Base-by-base conservation (phyloP, 2,113 vertebrate species). In the Pampusana beccarii region DNA sequence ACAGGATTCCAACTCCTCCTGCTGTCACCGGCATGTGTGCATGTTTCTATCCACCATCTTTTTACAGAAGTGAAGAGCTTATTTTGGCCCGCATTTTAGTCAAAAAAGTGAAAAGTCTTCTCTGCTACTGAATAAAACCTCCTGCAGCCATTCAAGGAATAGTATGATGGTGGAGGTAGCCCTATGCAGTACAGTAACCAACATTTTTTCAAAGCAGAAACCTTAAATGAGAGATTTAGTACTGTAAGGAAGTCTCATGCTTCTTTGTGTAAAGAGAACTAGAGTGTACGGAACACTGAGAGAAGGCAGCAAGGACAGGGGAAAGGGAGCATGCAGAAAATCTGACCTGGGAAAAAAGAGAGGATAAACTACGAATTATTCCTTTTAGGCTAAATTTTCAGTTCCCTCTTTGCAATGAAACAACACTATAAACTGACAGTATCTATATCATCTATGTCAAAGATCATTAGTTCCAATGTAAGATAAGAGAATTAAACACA, bases 371-470 rank as follows among this genome's bases (percentile, higher is more conserved):
- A 34, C 5, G 31, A 21, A 25, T 17, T 54, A 16, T 60, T 80
- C 12, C 18, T 61, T 80, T 78, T 14, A 33, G 9, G 5, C 6
- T 74, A 56, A 58, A 48, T 51, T 74, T 57, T 60, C 26, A 10
- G 26, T 56, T 70, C 26, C 24, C 12, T 65, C 19, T 93, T 80
- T 66, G 17, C n/a, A 88, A 66, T 62, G n/a, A 50, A 80, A 58
- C 5, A 54, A 14, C 6, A 19, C 23, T 24, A 58, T 57, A 83
- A 65, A n/a, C 13, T 0, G 0, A 31, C 29, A n/a, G 7, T 19
- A 54, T 53, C 36, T 54, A 3, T 18, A 33, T 10, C 2, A 51
- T 5, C 10, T 57, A 9, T 44, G 38, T 28, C 33, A 81, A 91
- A 92, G 25, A 33, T 36, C 6, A 46, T 24, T 61, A 57, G 3